Evolutionary conservation across 2,113 vertebrate species (phyloP).

Genomic region (Ceyx cyanopectus): DNA sequence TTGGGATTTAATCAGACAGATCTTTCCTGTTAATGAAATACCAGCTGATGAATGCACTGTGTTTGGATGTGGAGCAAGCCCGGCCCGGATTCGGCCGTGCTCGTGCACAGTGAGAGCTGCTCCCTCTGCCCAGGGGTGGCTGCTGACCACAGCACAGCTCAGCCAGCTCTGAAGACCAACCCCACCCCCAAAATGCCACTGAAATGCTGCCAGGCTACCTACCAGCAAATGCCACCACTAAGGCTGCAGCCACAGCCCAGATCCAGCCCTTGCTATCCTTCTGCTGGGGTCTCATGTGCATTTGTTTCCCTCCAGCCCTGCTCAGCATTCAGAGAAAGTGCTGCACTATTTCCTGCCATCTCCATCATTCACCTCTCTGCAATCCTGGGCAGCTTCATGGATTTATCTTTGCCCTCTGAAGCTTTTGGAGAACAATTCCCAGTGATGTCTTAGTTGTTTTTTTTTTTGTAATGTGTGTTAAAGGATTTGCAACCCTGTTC

Average conservation of each 20-base stretch:
- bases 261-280: rapidly evolving
- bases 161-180: no score
- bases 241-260: rapidly evolving
- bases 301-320: not conserved
- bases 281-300: not conserved
- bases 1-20: constrained; percentile 59
- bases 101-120: not conserved
- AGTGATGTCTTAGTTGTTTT: not conserved
- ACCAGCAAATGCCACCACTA: not conserved
- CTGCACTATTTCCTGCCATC: no score
- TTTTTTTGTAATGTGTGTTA: not conserved
- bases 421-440: not conserved
- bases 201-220: not conserved
- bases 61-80: constrained; percentile 2
- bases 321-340: not conserved
- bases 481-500: not conserved
- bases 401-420: not conserved
- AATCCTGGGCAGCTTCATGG: not conserved
- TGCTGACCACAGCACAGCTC: not conserved
- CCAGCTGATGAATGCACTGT: constrained; percentile 22
- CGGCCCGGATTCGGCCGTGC: not conserved
- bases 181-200: not conserved
- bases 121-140: rapidly evolving
- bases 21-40: constrained; percentile 50
- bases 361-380: rapidly evolving